phyloP scores from a whole-genome alignment of 1,140 invertebrate species.

The Megalonaias nervosa region DNA sequence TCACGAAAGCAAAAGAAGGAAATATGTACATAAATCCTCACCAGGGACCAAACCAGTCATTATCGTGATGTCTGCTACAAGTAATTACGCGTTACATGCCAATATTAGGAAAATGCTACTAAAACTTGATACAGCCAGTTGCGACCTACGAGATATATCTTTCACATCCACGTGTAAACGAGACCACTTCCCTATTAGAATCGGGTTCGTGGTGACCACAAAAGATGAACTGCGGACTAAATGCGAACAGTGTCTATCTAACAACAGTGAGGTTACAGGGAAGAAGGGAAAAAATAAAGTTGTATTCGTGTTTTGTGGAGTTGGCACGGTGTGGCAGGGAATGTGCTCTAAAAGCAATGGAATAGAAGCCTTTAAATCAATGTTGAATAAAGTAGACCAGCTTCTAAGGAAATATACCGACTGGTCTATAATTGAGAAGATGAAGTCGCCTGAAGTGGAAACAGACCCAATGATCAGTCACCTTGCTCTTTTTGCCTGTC shows the following conservation, averaged over 20 bases:
- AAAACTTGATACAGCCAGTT: not conserved
- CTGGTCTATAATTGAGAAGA: no score
- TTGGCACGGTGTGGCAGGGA: constrained; percentile 48
- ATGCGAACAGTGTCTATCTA: constrained; percentile 8
- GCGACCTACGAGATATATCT: constrained; percentile 34
- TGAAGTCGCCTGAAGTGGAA: constrained; percentile 12
- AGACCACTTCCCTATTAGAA: constrained; percentile 35
- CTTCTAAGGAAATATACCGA: no score
- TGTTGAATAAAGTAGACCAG: no score
- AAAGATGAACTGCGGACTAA: constrained; percentile 15
- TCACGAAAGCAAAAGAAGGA: not conserved
- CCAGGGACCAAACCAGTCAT: not conserved
- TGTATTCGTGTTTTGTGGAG: constrained; percentile 56
- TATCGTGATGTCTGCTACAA: no score
- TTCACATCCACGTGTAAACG: constrained; percentile 43
- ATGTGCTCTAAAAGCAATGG: no score
- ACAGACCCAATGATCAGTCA: constrained; percentile 25
- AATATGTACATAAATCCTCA: not conserved
- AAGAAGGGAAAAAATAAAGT: constrained; percentile 7
- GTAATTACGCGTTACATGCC: no score
- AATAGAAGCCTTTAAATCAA: no score
- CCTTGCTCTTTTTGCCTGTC: constrained; percentile 37
- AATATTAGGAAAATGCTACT: not conserved
- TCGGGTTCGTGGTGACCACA: constrained; percentile 26
- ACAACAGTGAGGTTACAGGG: not conserved